phyloP scores from a whole-genome alignment of 2,113 vertebrate species.

The Seriola dumerili region DNA sequence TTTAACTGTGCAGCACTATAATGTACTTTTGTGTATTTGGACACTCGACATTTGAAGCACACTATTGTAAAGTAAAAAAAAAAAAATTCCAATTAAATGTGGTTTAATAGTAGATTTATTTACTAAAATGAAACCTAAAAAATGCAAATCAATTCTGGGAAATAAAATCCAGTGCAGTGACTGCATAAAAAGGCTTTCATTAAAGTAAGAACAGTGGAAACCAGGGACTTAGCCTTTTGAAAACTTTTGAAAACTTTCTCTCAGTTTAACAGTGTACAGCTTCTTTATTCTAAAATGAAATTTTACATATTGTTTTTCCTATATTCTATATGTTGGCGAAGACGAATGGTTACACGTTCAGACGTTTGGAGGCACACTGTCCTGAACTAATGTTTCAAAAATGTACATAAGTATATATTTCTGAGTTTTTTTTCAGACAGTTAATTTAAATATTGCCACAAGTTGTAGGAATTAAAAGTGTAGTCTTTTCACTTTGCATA shows the following conservation, averaged over 20 bases:
- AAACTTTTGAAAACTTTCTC: constrained; percentile 35
- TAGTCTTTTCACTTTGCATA: background rate
- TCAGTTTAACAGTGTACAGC: background rate
- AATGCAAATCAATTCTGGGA: constrained; percentile 15
- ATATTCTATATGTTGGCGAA: background rate
- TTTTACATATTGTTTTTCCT: background rate
- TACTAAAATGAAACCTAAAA: constrained; percentile 19
- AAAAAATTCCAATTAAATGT: constrained; percentile 10
- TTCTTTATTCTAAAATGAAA: background rate
- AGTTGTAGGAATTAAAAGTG: background rate
- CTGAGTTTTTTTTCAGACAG: background rate
- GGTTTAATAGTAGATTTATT: constrained; percentile 17
- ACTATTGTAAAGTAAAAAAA: background rate
- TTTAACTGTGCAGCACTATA: background rate
- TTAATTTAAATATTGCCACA: background rate
- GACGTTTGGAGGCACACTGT: background rate
- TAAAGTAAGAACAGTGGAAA: background rate
- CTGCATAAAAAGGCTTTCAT: constrained; percentile 14
- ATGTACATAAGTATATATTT: background rate
- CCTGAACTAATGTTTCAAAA: background rate
- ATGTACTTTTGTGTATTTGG: background rate
- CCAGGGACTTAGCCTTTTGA: constrained; percentile 13
- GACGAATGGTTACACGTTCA: background rate
- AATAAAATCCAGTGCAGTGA: background rate
- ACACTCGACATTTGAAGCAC: background rate